A percentile compares a stretch with the other conserved stretches of the same genome.
phyloP scores from a whole-genome alignment of 2,888 invertebrate genomes.

The Troides oblongomaculatus region DNA sequence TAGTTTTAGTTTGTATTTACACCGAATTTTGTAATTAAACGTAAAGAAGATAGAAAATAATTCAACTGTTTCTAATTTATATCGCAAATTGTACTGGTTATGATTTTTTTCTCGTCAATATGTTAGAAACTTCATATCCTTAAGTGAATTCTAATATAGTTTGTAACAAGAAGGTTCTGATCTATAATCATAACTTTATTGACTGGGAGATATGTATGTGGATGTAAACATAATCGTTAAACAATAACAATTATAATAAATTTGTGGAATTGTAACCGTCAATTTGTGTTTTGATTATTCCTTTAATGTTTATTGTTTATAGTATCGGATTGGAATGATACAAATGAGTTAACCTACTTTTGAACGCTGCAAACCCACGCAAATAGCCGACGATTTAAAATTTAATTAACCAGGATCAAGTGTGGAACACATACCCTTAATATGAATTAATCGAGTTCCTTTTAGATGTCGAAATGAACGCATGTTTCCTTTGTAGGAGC shows the following conservation, averaged over 20 bases:
- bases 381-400: constrained; percentile 46
- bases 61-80: too few species aligned
- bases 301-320: constrained; percentile 30
- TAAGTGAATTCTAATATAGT: constrained; percentile 43
- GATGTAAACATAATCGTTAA: constrained; percentile 62
- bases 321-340: constrained; percentile 42
- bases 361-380: constrained; percentile 54
- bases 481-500: constrained; percentile 32
- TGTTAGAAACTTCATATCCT: constrained; percentile 40
- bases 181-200: constrained; percentile 33
- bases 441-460: constrained; percentile 32
- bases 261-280: constrained; percentile 51
- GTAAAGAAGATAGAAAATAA: too few species aligned
- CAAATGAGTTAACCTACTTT: constrained; percentile 46
- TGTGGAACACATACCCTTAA: constrained; percentile 37
- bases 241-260: constrained; percentile 56
- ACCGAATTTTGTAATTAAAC: neutral
- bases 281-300: constrained; percentile 27
- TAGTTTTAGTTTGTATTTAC: neutral
- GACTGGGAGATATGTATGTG: constrained; percentile 62
- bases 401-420: constrained; percentile 51
- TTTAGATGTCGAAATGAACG: constrained; percentile 26
- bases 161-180: constrained; percentile 17
- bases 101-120: neutral
- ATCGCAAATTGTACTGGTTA: too few species aligned